Base-by-base conservation (phyloP, 2,797 vertebrate species). In the Danio albolineatus region DNA sequence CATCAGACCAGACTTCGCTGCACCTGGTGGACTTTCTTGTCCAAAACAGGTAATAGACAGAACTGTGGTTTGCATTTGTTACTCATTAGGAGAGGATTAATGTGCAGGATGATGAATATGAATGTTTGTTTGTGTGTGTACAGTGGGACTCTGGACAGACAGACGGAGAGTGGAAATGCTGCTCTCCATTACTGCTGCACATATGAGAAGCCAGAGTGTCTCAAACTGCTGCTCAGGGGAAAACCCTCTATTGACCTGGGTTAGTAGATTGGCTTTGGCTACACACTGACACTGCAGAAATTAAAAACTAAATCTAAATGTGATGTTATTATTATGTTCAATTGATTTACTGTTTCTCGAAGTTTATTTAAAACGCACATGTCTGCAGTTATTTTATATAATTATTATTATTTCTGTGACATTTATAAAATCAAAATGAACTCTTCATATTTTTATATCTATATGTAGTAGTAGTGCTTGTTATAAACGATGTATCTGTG, bases 21-120 rank as follows among this genome's bases (percentile, higher is more conserved):
- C 96, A 95, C 89, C 89, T 97, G 89, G 94, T 97, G 73, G 96
- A 97, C 90, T 97, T 97, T 86, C 94, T 97, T 78, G 94, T 96
- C 80, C 96, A 97, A 90, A 97, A 97, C 94, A 95, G 96, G 96
- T 97, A 92, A 28, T 1, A 4, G 6, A 65, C 53, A 41, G 5
- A n/a, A 62, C 38, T 16, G 41, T 21, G 9, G 57, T 56, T 57
- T 66, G 53, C 53, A 38, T 21, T 19, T 59, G 46, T 38, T 16
- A 7, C 53, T n/a, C 54, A 9, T 21, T 43, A 65, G 8, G 10
- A n/a, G 16, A 53, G 1, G 36, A 61, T 70, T n/a, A 56, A 44
- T 4, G 3, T 53, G 59, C n/a, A n/a, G 48, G 48, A 17, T 39
- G 54, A 51, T 65, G 74, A 70, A 59, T 76, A 77, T 72, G 41